These are phyloP conservation scores for Suncus etruscus DNA, from an alignment of 2,113 vertebrate genomes.

Conservation along the genomic window DNA sequence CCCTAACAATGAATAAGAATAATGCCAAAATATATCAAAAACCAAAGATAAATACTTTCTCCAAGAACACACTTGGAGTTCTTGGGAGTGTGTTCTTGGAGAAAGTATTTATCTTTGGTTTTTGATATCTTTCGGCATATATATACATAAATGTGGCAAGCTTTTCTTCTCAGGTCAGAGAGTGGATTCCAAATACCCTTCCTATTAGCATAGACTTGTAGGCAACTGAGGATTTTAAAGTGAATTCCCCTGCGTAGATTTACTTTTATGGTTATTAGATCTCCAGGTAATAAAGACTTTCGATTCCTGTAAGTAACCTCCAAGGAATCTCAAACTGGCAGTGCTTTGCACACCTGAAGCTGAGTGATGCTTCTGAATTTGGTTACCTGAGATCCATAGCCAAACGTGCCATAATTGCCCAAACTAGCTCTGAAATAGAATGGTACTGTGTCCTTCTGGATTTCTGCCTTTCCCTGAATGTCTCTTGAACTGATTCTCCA, in stretches of 20 bases:
- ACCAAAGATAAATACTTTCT: constrained; percentile 25
- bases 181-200: constrained; percentile 34
- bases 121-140: not conserved
- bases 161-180: not conserved
- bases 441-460: not conserved
- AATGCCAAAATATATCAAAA: not conserved
- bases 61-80: not conserved
- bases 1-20: not conserved
- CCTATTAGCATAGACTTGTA: not conserved
- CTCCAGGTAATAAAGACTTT: constrained; percentile 44
- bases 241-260: constrained; percentile 31
- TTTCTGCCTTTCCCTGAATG: not conserved
- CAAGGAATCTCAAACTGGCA: not conserved
- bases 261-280: constrained; percentile 32
- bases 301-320: constrained; percentile 28
- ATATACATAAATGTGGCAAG: not conserved
- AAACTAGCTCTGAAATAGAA: not conserved
- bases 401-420: too few relatives aligned
- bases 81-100: too few relatives aligned
- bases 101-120: too few relatives aligned
- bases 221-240: constrained; percentile 31
- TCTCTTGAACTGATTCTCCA: not conserved
- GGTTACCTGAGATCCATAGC: not conserved
- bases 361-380: not conserved
- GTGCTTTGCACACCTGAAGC: not conserved